Conservation (phyloP, 2,888 invertebrate species). For the Pelosia muscerda region DNA sequence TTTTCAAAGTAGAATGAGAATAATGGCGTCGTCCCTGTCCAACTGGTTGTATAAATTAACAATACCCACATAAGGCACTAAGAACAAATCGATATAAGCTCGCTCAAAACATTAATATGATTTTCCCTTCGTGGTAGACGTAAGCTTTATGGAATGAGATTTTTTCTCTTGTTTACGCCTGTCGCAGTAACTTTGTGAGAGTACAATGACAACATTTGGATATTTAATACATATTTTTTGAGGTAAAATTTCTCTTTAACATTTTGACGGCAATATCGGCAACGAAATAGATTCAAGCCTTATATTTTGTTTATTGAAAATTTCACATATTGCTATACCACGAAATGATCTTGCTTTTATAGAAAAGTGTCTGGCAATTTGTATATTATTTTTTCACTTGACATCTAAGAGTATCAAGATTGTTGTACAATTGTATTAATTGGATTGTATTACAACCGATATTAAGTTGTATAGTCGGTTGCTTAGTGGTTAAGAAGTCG, state of each 20-base stretch:
- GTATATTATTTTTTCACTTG: not conserved
- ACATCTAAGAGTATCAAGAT: not conserved
- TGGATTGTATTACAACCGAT: too few species aligned
- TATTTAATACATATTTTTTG: slow-evolving; percentile 20
- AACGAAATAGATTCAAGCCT: slow-evolving; percentile 18
- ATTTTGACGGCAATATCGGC: slow-evolving; percentile 27
- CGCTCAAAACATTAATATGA: slow-evolving; percentile 52
- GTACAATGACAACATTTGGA: slow-evolving; percentile 26
- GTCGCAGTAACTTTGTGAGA: slow-evolving; percentile 34
- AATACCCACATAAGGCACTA: slow-evolving; percentile 48
- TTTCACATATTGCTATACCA: slow-evolving; percentile 5
- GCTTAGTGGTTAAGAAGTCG: too few species aligned
- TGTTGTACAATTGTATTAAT: not conserved
- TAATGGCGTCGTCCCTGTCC: slow-evolving; percentile 42
- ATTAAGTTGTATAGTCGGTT: too few species aligned
- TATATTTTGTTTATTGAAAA: slow-evolving; percentile 34
- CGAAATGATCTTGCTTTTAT: slow-evolving; percentile 16
- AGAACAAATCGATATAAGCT: slow-evolving; percentile 66
- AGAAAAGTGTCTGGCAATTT: not conserved
- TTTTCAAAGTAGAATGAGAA: slow-evolving; percentile 44
- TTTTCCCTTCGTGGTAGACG: slow-evolving; percentile 46
- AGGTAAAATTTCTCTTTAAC: slow-evolving; percentile 20
- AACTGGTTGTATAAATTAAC: slow-evolving; percentile 55
- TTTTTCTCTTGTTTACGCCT: slow-evolving; percentile 33
- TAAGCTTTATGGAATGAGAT: slow-evolving; percentile 44